Conservation (phyloP, 2,113 vertebrate species). For the Pterophyllum scalare region DNA sequence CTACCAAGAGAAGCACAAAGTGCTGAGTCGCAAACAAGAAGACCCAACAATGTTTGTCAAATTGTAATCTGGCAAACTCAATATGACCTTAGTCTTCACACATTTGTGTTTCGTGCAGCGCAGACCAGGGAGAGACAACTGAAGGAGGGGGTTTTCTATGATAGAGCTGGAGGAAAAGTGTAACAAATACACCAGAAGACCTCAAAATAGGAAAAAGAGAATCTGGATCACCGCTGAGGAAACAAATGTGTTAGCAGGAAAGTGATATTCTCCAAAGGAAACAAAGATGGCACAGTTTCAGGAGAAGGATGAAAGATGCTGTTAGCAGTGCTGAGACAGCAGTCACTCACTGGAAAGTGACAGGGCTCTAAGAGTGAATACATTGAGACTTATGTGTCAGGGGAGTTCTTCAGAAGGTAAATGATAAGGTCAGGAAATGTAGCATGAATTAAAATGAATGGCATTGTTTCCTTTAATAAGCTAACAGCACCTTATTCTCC, state of each 20-base stretch:
- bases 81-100: neutral
- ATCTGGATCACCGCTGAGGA: neutral
- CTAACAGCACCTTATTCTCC: neutral
- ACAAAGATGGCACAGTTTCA: neutral
- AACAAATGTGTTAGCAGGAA: neutral
- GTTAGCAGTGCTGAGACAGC: neutral
- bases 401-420: neutral
- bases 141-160: neutral
- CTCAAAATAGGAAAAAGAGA: neutral
- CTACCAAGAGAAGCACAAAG: neutral
- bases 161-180: neutral
- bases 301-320: neutral
- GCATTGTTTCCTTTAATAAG: neutral
- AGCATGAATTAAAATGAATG: neutral
- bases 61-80: neutral
- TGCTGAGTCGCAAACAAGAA: neutral
- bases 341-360: neutral
- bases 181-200: neutral
- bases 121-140: neutral
- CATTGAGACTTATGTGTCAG: neutral
- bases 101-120: neutral
- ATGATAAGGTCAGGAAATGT: neutral
- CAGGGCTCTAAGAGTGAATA: neutral
- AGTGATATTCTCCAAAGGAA: neutral
- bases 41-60: neutral